Evolutionary conservation across 1,140 invertebrate species (phyloP), one percentile per base, ranked within the genome.

Genomic region (Drosophila fuyamai): DNA sequence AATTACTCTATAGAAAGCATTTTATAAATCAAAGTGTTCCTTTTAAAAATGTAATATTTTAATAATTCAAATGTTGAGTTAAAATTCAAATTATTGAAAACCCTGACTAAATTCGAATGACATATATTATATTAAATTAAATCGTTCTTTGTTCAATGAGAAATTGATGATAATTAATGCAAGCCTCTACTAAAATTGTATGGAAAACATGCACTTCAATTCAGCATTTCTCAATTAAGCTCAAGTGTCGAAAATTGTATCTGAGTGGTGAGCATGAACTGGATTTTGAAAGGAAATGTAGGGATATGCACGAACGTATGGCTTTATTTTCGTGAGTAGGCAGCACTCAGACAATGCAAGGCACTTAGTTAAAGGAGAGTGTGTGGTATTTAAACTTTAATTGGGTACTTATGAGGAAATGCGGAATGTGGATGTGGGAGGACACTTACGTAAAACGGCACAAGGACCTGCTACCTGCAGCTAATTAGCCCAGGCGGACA

Each of bases 391-490:
- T 71, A 16, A 29, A 23, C 50, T 51, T 51, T 50, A 70, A 58
- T 71, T 35, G 41, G 51, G 38, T 44, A 9, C 50, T 76, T 43
- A 57, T 58, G 12, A 12, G 14, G 27, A 41, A 56, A 29, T 61
- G 61, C 56, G 6, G 29, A 32, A 60, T 2, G 7, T 23, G 18
- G 40, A 57, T 32, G 55, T 16, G 40, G 29, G n/a, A 61, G 40
- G 36, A 67, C 48, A 86, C 83, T 86, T 89, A 86, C 83, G 83
- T 89, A 66, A 68, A 73, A 63, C 78, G 74, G 76, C 56, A 70
- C 51, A 73, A 63, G 56, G 44, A 79, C 48, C 58, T 61, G 63
- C 32, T 54, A 47, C 50, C 63, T 57, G 65, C 65, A 68, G 66
- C 59, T 55, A 77, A 63, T 81, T 66, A 59, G 70, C 51, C 18